These are phyloP conservation scores for Arctocebus calabarensis DNA, from an alignment of 2,797 vertebrate genomes.

Conservation along the genomic window DNA sequence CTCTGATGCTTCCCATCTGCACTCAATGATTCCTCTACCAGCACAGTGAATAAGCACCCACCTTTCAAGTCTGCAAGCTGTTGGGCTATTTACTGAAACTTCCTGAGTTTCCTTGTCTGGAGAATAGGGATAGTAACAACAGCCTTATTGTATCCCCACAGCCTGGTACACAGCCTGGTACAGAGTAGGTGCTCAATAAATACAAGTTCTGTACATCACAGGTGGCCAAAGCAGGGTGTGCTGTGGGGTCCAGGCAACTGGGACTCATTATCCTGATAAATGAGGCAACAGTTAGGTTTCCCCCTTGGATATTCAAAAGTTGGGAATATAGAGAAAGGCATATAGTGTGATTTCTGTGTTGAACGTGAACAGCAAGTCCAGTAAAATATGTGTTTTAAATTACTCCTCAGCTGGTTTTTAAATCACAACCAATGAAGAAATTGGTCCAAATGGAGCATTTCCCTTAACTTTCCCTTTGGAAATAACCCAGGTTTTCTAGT, in stretches of 20 bases:
- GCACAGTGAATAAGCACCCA: too few species aligned
- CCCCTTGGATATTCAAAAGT: not conserved
- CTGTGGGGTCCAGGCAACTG: not conserved
- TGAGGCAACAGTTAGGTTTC: not conserved
- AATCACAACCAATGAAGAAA: not conserved
- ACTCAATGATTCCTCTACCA: too few species aligned
- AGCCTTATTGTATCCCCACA: too few species aligned
- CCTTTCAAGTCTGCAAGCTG: too few species aligned
- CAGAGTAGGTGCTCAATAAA: too few species aligned
- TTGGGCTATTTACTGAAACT: too few species aligned
- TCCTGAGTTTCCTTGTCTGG: too few species aligned
- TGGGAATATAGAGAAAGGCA: not conserved
- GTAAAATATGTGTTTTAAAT: constrained; percentile 58
- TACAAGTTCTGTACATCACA: too few species aligned
- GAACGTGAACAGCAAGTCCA: not conserved
- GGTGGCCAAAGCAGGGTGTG: not conserved
- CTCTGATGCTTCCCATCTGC: too few species aligned
- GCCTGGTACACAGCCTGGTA: too few species aligned
- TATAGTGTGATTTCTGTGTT: not conserved
- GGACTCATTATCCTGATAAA: not conserved
- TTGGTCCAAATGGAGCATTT: not conserved
- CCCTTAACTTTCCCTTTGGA: not conserved
- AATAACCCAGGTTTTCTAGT: not conserved
- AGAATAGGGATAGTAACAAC: too few species aligned
- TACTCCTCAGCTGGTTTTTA: constrained; percentile 17